Evolutionary conservation across 2,888 invertebrate species (phyloP), one percentile per base, ranked within the genome.

Genomic region (Drosophila subquinaria): DNA sequence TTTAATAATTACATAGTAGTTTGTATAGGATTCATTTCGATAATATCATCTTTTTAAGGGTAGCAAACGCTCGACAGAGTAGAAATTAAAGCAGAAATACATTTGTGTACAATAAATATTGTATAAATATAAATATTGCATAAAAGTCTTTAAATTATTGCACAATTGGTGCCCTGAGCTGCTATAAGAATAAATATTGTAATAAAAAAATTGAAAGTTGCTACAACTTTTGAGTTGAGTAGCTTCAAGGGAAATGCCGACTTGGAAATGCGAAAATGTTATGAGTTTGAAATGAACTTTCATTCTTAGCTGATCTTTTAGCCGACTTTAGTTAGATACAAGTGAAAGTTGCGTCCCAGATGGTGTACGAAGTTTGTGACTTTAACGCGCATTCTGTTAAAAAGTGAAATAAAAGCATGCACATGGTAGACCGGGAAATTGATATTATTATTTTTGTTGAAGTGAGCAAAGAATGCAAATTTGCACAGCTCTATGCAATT

Each of bases 351-450:
- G 76, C 82, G 89, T 89, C 88, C 85, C 89, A 85, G 84, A 89
- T 84, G 84, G 88, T 79, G 68, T 79, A 85, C 89, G 87, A 85
- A 89, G 82, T 87, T 81, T 65, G 52, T 65, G 84, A 79, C 69
- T 79, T 79, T 65, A 51, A 66, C 84, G 70, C 61, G 65, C 53
- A 51, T 62, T 61, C 11, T 56, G 65, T 51, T 64, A 66, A 62
- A 69, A 71, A 59, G 50, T 69, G 47, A 60, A 79, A 61, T 69
- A 71, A 71, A 70, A 68, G 62, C 62, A 69, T 52, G 62, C 27
- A 27, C 27, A 27, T 27, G 27, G 27, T 27, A 27, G 27, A 33
- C 65, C 38, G 23, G 82, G 79, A 74, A 84, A 61, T 73, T 66
- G 73, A 61, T 63, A 51, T 60, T 57, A 35, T 71, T 71, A 17